phyloP scores from a whole-genome alignment of 2,797 vertebrate genomes.

The Agapornis canus region DNA sequence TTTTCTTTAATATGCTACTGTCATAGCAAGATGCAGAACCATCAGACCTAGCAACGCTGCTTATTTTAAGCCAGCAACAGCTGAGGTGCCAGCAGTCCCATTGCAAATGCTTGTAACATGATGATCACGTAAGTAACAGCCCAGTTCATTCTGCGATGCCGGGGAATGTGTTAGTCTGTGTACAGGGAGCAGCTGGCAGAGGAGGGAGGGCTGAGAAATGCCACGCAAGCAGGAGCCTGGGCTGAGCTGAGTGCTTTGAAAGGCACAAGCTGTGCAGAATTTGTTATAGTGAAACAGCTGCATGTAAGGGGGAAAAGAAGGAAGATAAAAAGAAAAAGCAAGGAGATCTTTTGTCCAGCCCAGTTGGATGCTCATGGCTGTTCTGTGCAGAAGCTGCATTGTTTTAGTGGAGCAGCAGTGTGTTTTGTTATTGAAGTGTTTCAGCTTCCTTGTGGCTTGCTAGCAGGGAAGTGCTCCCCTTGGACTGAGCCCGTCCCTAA shows the following conservation, averaged over 20 bases:
- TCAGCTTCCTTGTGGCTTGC: background rate
- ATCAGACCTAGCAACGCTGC: background rate
- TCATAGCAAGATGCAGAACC: background rate
- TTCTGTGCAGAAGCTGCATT: background rate
- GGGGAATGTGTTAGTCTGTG: background rate
- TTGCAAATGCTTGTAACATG: background rate
- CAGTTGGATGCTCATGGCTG: background rate
- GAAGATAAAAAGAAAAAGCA: background rate
- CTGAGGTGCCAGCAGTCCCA: constrained; percentile 7
- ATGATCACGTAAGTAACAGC: background rate
- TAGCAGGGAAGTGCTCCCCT: background rate
- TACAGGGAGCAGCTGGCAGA: background rate
- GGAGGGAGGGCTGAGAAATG: constrained; percentile 7
- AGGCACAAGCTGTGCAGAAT: background rate
- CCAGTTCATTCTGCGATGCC: background rate
- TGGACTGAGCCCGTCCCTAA: background rate
- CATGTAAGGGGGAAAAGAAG: rapidly evolving
- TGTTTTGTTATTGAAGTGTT: background rate
- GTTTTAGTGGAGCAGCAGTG: background rate
- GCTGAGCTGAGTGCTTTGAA: background rate
- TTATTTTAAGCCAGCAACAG: constrained; percentile 55
- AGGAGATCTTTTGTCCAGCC: background rate
- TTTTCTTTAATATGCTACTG: background rate
- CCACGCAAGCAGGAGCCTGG: background rate
- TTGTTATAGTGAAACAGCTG: background rate